A percentile compares a stretch with the other conserved stretches of the same genome.
Evolutionary conservation across 2,888 invertebrate genomes (phyloP).

Genomic region (Leptopilina myrica): DNA sequence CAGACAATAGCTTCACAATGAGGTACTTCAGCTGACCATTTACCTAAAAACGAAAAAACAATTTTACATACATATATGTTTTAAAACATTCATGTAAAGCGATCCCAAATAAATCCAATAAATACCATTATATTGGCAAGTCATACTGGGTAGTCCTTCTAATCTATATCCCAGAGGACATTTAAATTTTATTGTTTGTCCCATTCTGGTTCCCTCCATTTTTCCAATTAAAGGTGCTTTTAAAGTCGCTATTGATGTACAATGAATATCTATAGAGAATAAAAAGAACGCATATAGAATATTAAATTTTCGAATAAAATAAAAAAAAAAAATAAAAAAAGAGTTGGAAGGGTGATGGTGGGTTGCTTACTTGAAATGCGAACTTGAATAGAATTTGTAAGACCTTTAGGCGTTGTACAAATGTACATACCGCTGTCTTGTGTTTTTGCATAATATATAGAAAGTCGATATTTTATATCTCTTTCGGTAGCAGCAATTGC

Average conservation of each 20-base stretch:
- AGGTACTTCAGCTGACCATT: constrained; percentile 87
- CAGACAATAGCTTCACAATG: constrained; percentile 88
- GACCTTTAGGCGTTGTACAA: constrained; percentile 88
- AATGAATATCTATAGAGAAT: constrained; percentile 77
- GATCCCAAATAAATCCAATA: neutral
- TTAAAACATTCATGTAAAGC: constrained; percentile 50
- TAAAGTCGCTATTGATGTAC: constrained; percentile 74
- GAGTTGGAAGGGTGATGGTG: too few relatives aligned
- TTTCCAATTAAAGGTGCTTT: constrained; percentile 83
- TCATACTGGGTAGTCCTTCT: constrained; percentile 86
- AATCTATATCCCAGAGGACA: constrained; percentile 90
- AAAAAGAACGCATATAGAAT: neutral
- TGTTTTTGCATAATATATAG: constrained; percentile 88
- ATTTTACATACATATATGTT: neutral
- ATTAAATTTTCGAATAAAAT: too few relatives aligned
- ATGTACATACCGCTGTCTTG: constrained; percentile 91
- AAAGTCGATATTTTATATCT: constrained; percentile 88
- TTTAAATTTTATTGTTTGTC: constrained; percentile 86
- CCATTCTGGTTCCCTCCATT: constrained; percentile 87
- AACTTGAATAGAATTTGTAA: constrained; percentile 86
- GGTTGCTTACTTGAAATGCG: constrained; percentile 83
- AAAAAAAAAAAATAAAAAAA: too few relatives aligned
- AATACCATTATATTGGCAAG: constrained; percentile 82
- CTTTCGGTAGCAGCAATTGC: constrained; percentile 85
- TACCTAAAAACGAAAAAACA: constrained; percentile 78